Base-by-base conservation (phyloP, 2,888 invertebrate genomes). In the Cataglyphis livida region DNA sequence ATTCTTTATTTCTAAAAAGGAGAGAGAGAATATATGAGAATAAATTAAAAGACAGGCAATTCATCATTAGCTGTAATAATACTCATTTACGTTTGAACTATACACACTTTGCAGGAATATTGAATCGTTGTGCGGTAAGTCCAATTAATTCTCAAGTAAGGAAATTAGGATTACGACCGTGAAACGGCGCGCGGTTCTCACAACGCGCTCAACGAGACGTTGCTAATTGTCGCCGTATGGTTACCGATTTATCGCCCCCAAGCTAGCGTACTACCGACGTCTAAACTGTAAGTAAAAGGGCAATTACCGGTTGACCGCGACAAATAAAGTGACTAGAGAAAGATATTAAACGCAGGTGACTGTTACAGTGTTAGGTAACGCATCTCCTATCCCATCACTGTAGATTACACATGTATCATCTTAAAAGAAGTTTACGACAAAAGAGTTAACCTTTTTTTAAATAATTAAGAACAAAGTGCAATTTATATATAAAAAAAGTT, bases 341-440 rank as follows among this genome's bases (percentile, higher is more conserved):
- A 71, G 62, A 5, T 54, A 73, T 84, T 78, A 54, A 54, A 84
- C 66, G 62, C 62, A 41, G 28, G 57, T 73, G 66, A 51, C 51
- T 51, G 32, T 81, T 44, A 38, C 79, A 79, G 66, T 61, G 54
- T 89, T 89, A 76, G 32, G 79, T 71, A 85, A 89, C 64, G 21
- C 41, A 44, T 65, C 28, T 66, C 35, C 18, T 57, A 32, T 48
- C 54, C 82, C 59, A 59, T 84, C 81, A 54, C 61, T n/a, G 41
- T n/a, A 54, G n/a, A 68, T 59, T 59, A 76, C 79, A 65, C 79
- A 71, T 74, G 15, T 66, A 59, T 38, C 25, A 44, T 65, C 28
- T 12, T 44, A 51, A 68, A 83, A 79, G 44, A 79, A 71, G 44
- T 74, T 82, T 54, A 44, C 32, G n/a, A 28, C 38, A 10, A 15